Evolutionary conservation across 2,888 invertebrate genomes (phyloP).

Genomic region (Ormyrus thymus): DNA sequence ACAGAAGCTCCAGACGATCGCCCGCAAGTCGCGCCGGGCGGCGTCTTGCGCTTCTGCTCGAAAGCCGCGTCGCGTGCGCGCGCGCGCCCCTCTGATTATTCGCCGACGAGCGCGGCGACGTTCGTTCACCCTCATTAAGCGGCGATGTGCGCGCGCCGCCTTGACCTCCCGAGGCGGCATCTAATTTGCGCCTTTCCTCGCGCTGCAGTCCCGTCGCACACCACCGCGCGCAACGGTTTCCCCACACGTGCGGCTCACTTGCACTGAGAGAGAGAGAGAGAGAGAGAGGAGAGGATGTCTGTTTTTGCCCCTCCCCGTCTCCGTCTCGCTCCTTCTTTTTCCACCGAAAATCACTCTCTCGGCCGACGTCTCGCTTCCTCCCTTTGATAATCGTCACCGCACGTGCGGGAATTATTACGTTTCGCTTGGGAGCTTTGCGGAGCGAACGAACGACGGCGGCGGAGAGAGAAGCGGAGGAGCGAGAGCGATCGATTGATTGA

Average conservation of each 20-base stretch:
- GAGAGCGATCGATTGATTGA: constrained; percentile 32
- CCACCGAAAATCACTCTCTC: background rate
- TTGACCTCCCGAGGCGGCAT: constrained; percentile 47
- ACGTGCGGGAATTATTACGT: background rate
- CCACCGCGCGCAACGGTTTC: background rate
- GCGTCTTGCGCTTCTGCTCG: too few species aligned
- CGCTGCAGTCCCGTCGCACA: background rate
- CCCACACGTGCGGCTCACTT: constrained; percentile 31
- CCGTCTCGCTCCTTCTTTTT: background rate
- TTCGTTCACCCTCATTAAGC: constrained; percentile 32
- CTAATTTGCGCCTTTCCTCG: constrained; percentile 43
- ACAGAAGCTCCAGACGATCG: too few species aligned
- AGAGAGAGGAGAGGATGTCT: too few species aligned
- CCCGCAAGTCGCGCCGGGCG: too few species aligned
- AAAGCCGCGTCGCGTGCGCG: too few species aligned
- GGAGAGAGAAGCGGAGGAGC: background rate
- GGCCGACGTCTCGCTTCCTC: background rate
- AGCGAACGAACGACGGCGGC: background rate
- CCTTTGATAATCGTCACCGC: too few species aligned
- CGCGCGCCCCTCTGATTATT: constrained; percentile 2
- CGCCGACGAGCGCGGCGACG: background rate
- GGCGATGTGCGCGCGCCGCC: background rate
- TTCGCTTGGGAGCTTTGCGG: background rate
- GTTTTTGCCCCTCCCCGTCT: background rate
- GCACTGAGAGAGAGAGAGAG: constrained; percentile 11